Evolutionary conservation across 2,113 vertebrate genomes (phyloP).

Genomic region (Oncorhynchus masou): DNA sequence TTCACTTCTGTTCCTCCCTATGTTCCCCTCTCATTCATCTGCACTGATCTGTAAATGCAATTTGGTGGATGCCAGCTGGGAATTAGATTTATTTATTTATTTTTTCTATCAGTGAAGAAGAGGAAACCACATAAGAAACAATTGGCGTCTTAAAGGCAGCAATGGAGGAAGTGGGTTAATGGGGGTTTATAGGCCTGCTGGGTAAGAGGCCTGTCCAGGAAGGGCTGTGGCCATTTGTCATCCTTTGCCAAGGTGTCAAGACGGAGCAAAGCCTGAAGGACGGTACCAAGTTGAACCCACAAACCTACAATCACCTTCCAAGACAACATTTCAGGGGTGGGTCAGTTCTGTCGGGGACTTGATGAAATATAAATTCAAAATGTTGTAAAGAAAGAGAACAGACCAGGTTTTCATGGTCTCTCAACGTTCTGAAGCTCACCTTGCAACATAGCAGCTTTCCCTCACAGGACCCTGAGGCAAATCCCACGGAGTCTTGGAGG

Average conservation of each 20-base stretch:
- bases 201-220: not conserved
- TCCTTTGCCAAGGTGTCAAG: conserved; percentile 20
- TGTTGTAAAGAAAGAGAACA: not conserved
- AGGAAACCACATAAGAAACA: no score
- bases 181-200: not conserved
- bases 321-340: not conserved
- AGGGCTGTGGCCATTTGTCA: not conserved
- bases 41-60: not conserved
- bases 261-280: conserved; percentile 15
- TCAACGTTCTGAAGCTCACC: not conserved
- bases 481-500: no score
- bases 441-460: not conserved
- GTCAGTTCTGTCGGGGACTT: not conserved
- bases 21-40: no score
- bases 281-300: not conserved
- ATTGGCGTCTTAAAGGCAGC: not conserved
- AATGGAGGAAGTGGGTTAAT: conserved; percentile 15
- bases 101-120: no score
- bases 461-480: not conserved
- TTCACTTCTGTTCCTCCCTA: not conserved
- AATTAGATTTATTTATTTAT: not conserved
- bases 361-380: not conserved
- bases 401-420: not conserved
- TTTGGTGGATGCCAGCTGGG: not conserved
- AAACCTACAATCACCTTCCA: not conserved